phyloP scores from a whole-genome alignment of 2,113 vertebrate genomes.

The Lepus americanus region DNA sequence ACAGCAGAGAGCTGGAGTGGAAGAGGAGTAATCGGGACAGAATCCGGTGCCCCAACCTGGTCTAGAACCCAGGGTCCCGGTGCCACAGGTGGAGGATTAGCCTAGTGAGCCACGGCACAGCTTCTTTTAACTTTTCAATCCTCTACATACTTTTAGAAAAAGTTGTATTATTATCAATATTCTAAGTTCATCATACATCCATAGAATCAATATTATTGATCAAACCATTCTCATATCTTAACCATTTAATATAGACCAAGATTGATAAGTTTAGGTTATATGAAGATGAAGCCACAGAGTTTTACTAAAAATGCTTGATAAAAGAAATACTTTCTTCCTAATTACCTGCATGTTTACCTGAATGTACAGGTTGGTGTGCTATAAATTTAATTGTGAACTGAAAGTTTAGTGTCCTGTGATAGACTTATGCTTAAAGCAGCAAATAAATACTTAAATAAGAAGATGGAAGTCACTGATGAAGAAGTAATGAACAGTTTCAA shows the following conservation, averaged over 20 bases:
- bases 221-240: neutral
- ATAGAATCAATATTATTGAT: neutral
- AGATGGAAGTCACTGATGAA: neutral
- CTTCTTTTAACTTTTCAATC: neutral
- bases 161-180: neutral
- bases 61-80: no score
- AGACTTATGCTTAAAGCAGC: neutral
- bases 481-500: neutral
- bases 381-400: neutral
- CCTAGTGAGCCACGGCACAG: no score
- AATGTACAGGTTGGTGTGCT: no score
- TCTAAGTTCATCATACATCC: neutral
- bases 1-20: no score
- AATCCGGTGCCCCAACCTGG: no score
- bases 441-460: neutral
- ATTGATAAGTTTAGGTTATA: neutral
- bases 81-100: no score
- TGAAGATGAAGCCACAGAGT: neutral
- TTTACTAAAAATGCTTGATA: neutral
- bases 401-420: neutral
- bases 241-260: neutral
- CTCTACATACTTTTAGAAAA: neutral
- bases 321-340: neutral
- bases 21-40: no score
- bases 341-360: neutral